A percentile compares a stretch with the other conserved stretches of the same genome.
Evolutionary conservation across 2,888 invertebrate genomes (phyloP).

Genomic region (Nomada hirtipes): DNA sequence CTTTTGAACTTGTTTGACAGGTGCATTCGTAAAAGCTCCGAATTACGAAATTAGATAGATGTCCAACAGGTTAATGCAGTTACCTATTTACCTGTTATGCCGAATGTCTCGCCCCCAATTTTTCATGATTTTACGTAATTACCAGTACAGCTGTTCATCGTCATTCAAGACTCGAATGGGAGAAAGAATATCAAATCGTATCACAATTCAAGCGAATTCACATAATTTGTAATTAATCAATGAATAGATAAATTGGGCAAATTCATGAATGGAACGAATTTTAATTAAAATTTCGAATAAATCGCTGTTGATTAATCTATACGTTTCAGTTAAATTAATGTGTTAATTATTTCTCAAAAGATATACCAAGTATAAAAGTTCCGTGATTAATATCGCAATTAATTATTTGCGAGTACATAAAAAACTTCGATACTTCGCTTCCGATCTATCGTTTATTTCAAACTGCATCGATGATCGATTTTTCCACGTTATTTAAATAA

Average conservation of each 20-base stretch:
- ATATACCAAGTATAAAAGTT: neutral
- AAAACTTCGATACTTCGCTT: neutral
- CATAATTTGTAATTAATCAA: conserved; percentile 4
- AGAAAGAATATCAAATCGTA: neutral
- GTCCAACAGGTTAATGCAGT: conserved; percentile 58
- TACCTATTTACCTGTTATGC: conserved; percentile 37
- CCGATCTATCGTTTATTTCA: neutral
- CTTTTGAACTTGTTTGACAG: conserved; percentile 64
- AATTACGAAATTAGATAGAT: conserved; percentile 30
- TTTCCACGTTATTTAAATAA: neutral
- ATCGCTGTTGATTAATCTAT: neutral
- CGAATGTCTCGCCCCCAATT: conserved; percentile 12
- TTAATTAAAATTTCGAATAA: neutral
- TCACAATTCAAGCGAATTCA: neutral
- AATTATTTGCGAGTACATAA: neutral
- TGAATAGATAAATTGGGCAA: neutral
- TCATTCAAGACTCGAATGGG: neutral
- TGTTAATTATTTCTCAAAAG: neutral
- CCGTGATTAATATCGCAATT: neutral
- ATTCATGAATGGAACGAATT: neutral
- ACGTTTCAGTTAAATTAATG: neutral
- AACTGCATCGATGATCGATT: neutral
- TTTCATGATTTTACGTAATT: conserved; percentile 28
- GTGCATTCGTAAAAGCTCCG: conserved; percentile 63
- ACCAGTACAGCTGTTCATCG: neutral